Conservation (phyloP, 2,888 invertebrate genomes). For the Lypha dubia region DNA sequence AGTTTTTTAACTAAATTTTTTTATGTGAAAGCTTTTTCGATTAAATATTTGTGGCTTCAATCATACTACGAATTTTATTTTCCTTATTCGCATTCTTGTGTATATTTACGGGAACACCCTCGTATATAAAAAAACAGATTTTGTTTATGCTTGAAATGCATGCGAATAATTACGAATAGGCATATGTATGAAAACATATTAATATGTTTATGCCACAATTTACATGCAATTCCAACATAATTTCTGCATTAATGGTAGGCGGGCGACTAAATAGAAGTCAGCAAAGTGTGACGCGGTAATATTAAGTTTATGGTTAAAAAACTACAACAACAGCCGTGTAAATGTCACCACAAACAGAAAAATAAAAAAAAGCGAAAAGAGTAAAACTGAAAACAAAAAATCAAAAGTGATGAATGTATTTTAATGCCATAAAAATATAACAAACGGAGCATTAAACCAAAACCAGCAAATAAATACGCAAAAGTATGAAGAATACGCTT, state of each 20-base stretch:
- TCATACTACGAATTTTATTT: no score
- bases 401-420: conserved; percentile 72
- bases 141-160: conserved; percentile 9
- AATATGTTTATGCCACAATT: conserved; percentile 58
- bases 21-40: no score
- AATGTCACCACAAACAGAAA: conserved; percentile 65
- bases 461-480: conserved; percentile 57
- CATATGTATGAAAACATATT: conserved; percentile 23
- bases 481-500: neutral
- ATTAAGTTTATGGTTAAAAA: conserved; percentile 54
- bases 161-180: conserved; percentile 22
- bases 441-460: conserved; percentile 70
- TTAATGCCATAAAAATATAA: conserved; percentile 61
- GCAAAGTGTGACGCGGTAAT: conserved; percentile 69
- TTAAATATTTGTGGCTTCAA: no score
- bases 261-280: conserved; percentile 69
- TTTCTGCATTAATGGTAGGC: conserved; percentile 52
- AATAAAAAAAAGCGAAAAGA: conserved; percentile 4
- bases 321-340: conserved; percentile 44
- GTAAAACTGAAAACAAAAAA: conserved; percentile 42
- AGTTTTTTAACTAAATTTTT: no score
- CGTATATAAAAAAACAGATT: neutral
- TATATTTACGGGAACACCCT: neutral
- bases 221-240: conserved; percentile 34
- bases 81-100: neutral